Evolutionary conservation across 2,888 invertebrate genomes (phyloP).

Genomic region (Pyralis farinalis): DNA sequence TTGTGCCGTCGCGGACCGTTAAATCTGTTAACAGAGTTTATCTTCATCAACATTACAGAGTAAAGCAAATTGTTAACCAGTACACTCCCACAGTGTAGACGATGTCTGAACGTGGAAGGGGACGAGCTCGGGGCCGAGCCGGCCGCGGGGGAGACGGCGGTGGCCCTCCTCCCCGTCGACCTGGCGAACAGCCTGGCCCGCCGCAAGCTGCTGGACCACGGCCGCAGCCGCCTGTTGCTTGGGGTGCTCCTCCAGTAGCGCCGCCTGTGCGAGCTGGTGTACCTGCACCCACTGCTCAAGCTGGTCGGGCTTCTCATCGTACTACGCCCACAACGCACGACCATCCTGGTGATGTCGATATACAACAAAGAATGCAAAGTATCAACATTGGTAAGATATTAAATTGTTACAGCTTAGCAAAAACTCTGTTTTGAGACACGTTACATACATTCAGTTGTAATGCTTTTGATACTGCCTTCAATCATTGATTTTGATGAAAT

Average conservation of each 20-base stretch:
- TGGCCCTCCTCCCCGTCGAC: conserved; percentile 41
- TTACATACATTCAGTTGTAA: too few relatives aligned
- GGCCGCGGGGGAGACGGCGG: conserved; percentile 46
- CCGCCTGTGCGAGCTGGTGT: conserved; percentile 56
- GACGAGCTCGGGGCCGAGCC: conserved; percentile 60
- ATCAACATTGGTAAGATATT: conserved; percentile 42
- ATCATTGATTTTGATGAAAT: too few relatives aligned
- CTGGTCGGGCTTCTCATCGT: conserved; percentile 58
- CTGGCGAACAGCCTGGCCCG: conserved; percentile 34
- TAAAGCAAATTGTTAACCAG: too few relatives aligned
- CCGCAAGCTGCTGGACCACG: conserved; percentile 34
- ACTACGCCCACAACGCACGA: conserved; percentile 48
- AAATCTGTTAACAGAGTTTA: too few relatives aligned
- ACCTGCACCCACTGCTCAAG: conserved; percentile 41
- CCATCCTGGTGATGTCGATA: conserved; percentile 64
- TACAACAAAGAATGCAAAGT: conserved; percentile 57
- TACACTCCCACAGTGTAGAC: too few relatives aligned
- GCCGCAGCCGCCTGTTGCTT: conserved; percentile 61
- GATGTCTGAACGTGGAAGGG: conserved; percentile 61
- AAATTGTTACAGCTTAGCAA: too few relatives aligned
- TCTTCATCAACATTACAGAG: too few relatives aligned
- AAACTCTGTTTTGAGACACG: too few relatives aligned
- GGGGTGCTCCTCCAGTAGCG: conserved; percentile 55
- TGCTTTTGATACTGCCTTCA: too few relatives aligned
- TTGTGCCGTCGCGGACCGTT: too few relatives aligned